Evolutionary conservation across 2,888 invertebrate species (phyloP).

Genomic region (Charanyca ferruginea): DNA sequence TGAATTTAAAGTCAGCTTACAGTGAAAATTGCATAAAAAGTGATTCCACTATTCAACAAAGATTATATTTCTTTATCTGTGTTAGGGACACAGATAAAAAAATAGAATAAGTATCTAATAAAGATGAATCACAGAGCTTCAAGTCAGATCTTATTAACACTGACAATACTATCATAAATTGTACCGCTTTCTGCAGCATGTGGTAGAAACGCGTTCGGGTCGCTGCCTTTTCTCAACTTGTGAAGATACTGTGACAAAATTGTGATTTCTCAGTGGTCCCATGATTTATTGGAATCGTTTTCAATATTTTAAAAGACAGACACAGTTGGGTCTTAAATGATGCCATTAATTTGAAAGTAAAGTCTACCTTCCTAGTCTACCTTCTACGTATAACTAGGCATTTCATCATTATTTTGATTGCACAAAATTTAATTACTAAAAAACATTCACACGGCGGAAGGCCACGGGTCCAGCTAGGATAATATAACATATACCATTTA

Average conservation of each 20-base stretch:
- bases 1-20: too few relatives aligned
- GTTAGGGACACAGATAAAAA: neutral
- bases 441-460: neutral
- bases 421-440: too few relatives aligned
- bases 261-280: slow-evolving; percentile 44
- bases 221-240: slow-evolving; percentile 45
- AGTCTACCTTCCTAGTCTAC: too few relatives aligned
- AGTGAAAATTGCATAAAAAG: too few relatives aligned
- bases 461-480: neutral
- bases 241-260: slow-evolving; percentile 47
- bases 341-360: slow-evolving; percentile 2
- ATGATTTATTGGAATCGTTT: slow-evolving; percentile 38
- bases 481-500: slow-evolving; percentile 4
- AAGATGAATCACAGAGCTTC: slow-evolving; percentile 36
- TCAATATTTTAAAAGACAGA: slow-evolving; percentile 34
- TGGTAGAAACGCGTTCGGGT: slow-evolving; percentile 43
- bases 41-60: too few relatives aligned
- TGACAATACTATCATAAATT: slow-evolving; percentile 48
- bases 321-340: slow-evolving; percentile 6
- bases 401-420: neutral
- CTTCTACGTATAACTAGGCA: too few relatives aligned
- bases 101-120: neutral
- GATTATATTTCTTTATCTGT: too few relatives aligned
- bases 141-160: slow-evolving; percentile 42
- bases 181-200: slow-evolving; percentile 51